These are phyloP conservation scores for Phalacrocorax brasilianus DNA, from an alignment of 2,113 vertebrate species.

Conservation along the genomic window DNA sequence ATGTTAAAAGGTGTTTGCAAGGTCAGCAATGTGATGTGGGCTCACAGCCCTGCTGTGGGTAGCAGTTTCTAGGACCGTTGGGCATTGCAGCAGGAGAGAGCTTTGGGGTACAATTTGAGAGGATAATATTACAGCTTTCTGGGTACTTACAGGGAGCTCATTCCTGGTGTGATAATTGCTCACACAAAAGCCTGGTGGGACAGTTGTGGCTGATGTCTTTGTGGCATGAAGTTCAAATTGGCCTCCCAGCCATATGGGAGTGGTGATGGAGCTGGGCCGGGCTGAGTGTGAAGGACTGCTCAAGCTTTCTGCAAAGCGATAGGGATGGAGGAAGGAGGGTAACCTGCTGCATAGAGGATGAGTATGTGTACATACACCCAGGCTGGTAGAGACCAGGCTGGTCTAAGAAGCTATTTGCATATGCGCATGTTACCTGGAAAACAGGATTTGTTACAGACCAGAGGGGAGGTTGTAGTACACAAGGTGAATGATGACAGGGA, in stretches of 20 bases:
- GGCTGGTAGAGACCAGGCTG: background rate
- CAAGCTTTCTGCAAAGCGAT: background rate
- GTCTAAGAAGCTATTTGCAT: background rate
- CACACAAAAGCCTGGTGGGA: background rate
- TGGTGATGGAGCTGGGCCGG: background rate
- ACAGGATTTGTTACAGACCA: background rate
- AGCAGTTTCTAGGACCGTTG: background rate
- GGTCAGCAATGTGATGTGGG: background rate
- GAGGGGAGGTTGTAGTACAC: background rate
- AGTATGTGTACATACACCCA: fast-evolving
- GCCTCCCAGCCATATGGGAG: background rate
- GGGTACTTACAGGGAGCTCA: background rate
- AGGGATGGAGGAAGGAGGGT: background rate
- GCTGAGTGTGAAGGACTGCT: background rate
- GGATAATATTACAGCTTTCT: background rate
- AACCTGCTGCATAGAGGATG: background rate
- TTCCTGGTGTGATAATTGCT: background rate
- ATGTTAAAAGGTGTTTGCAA: background rate
- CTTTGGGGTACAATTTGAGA: background rate
- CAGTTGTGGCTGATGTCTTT: background rate
- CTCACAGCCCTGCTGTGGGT: background rate
- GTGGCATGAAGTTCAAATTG: background rate
- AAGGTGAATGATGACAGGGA: background rate
- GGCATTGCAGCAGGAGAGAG: background rate
- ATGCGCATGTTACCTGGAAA: background rate